Evolutionary conservation across 2,888 invertebrate genomes (phyloP).

Genomic region (Flexamia atlantica): DNA sequence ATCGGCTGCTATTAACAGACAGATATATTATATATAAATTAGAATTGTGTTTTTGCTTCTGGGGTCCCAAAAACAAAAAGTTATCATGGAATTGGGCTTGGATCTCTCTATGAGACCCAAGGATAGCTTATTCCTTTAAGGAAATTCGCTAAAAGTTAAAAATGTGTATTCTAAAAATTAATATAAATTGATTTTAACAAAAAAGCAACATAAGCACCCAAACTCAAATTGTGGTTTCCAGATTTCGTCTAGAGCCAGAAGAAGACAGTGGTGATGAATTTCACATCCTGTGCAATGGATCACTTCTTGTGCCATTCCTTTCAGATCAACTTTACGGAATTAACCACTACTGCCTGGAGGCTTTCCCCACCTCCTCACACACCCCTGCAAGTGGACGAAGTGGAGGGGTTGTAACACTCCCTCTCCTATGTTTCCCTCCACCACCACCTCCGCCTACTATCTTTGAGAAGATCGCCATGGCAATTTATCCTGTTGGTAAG

Average conservation of each 20-base stretch:
- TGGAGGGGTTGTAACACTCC: conserved; percentile 76
- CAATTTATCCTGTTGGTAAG: conserved; percentile 65
- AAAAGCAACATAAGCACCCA: too few relatives aligned
- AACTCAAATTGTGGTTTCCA: conserved; percentile 71
- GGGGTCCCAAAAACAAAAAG: too few relatives aligned
- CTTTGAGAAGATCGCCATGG: conserved; percentile 64
- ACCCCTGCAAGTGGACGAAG: not conserved
- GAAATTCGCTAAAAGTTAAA: too few relatives aligned
- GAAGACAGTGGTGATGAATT: conserved; percentile 77
- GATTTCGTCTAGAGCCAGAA: conserved; percentile 78
- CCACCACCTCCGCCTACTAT: conserved; percentile 55
- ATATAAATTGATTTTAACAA: too few relatives aligned
- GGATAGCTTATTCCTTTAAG: too few relatives aligned
- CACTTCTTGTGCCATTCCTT: conserved; percentile 77
- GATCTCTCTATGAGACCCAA: too few relatives aligned
- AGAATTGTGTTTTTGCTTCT: too few relatives aligned
- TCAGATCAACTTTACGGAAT: conserved; percentile 76
- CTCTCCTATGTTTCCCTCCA: conserved; percentile 76
- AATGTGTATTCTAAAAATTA: too few relatives aligned
- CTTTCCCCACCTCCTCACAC: conserved; percentile 73
- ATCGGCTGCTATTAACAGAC: too few relatives aligned
- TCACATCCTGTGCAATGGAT: conserved; percentile 79
- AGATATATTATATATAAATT: too few relatives aligned
- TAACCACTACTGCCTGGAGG: conserved; percentile 80
- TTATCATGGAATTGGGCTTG: too few relatives aligned